phyloP scores from a whole-genome alignment of 2,888 invertebrate genomes.

The Physocephala rufipes region DNA sequence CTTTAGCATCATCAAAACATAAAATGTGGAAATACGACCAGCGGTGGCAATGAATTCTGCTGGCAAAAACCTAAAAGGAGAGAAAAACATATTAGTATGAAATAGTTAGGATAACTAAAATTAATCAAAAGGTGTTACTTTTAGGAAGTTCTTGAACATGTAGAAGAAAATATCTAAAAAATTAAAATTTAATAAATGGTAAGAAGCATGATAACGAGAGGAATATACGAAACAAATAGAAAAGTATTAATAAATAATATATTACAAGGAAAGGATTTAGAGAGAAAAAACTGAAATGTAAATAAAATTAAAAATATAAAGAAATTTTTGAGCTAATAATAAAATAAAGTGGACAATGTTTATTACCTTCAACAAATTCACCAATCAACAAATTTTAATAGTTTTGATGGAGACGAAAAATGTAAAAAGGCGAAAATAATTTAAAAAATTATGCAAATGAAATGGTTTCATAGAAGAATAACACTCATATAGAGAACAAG shows the following conservation, averaged over 20 bases:
- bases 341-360: no score
- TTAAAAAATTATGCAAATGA: no score
- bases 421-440: no score
- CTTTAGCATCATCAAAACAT: neutral
- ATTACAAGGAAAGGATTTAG: neutral
- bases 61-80: conserved; percentile 50
- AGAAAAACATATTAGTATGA: conserved; percentile 50
- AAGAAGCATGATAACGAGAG: neutral
- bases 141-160: neutral
- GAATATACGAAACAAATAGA: neutral
- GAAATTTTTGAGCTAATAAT: no score
- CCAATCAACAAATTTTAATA: no score
- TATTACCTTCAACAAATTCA: no score
- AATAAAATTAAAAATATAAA: no score
- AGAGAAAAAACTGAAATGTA: neutral
- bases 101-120: neutral
- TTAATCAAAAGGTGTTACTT: neutral
- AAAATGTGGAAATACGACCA: neutral
- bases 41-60: neutral
- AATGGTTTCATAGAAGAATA: no score
- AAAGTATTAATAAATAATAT: neutral
- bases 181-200: neutral
- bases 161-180: neutral
- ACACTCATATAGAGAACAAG: no score
- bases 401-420: no score